Percentiles rank a stretch among this genome's conserved stretches.
Evolutionary conservation across 53 echinoderm and acorn worm genomes (phyloP).

Genomic region (Zoroaster sp.): DNA sequence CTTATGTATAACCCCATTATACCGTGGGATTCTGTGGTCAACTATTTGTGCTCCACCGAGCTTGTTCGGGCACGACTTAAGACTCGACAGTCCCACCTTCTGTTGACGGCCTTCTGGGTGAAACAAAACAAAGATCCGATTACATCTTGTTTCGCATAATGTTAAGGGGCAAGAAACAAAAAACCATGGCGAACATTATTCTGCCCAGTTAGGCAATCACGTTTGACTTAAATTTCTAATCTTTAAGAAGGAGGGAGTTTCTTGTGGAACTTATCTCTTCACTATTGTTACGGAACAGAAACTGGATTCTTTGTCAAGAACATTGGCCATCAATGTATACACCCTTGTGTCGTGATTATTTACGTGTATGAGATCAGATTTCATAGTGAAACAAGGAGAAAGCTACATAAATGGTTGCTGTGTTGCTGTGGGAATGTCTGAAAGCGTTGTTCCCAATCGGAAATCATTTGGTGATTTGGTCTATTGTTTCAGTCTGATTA

Average conservation of each 20-base stretch:
- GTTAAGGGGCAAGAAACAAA: not conserved
- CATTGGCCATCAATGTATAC: too few species aligned
- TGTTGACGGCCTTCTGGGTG: not conserved
- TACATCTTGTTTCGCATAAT: not conserved
- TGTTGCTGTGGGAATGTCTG: too few species aligned
- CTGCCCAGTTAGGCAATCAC: not conserved
- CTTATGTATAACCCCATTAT: not conserved
- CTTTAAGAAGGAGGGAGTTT: not conserved
- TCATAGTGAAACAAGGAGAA: too few species aligned
- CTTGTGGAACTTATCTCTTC: not conserved
- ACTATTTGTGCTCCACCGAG: not conserved
- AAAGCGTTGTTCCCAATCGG: not conserved
- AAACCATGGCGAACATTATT: not conserved
- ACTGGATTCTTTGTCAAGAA: too few species aligned
- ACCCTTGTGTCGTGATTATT: too few species aligned
- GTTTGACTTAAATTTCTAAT: not conserved
- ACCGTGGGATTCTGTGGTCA: not conserved
- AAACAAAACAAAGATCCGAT: not conserved
- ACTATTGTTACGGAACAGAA: too few species aligned
- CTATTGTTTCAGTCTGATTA: not conserved
- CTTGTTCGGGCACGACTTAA: conserved; percentile 42
- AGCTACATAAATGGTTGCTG: too few species aligned
- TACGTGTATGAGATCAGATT: too few species aligned
- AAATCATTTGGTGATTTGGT: not conserved
- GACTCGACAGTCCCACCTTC: not conserved